Percentiles rank a stretch among this genome's conserved stretches.
phyloP scores from a whole-genome alignment of 1,140 invertebrate genomes.

The Drusus annulatus region DNA sequence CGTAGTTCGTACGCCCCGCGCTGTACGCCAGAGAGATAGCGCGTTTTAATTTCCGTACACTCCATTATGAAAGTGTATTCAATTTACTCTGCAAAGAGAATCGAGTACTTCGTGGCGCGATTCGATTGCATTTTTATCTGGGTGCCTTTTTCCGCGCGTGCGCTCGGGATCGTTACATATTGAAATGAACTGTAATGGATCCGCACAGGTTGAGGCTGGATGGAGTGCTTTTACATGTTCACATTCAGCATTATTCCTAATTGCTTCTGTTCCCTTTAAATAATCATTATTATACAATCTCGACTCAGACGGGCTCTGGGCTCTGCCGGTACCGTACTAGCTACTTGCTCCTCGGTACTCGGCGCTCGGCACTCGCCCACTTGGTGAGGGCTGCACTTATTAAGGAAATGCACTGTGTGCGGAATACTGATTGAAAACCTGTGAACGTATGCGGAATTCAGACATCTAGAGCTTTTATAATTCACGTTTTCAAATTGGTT shows the following conservation, averaged over 20 bases:
- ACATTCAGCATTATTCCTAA: constrained; percentile 48
- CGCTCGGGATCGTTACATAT: constrained; percentile 35
- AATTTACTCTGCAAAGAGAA: constrained; percentile 45
- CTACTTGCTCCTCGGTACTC: too few species aligned
- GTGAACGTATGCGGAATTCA: neutral
- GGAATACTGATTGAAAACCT: constrained; percentile 8
- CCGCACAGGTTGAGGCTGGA: constrained; percentile 50
- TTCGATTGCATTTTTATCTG: constrained; percentile 47
- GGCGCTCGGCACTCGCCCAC: neutral
- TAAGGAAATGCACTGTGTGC: constrained; percentile 21
- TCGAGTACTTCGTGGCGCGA: constrained; percentile 15
- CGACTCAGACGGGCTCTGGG: constrained; percentile 8
- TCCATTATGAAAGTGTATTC: constrained; percentile 51
- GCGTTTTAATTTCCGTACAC: constrained; percentile 54
- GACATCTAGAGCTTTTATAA: too few species aligned
- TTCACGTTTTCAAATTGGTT: too few species aligned
- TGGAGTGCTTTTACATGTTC: constrained; percentile 58
- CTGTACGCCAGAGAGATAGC: constrained; percentile 41
- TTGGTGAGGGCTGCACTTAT: constrained; percentile 7
- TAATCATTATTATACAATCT: constrained; percentile 52
- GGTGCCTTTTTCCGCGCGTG: constrained; percentile 11
- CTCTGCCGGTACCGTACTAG: too few species aligned
- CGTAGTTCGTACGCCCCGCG: too few species aligned
- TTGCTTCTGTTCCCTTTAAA: constrained; percentile 56
- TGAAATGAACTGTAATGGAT: constrained; percentile 58